These are phyloP conservation scores for Brenthis daphne DNA, from an alignment of 2,888 invertebrate species.

Conservation along the genomic window DNA sequence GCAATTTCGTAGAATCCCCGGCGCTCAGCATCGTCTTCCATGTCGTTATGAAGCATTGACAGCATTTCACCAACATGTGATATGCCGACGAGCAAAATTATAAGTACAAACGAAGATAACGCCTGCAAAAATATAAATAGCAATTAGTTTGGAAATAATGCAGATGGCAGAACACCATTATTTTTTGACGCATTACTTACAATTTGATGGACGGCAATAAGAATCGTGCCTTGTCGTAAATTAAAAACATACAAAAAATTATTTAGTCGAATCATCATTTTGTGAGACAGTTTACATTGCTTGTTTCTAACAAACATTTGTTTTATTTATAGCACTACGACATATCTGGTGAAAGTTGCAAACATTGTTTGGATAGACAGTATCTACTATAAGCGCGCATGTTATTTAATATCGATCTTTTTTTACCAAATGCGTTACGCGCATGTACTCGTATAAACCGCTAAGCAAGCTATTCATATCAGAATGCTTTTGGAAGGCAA, in stretches of 20 bases:
- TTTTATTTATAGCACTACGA: slow-evolving; percentile 53
- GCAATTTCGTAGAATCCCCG: slow-evolving; percentile 66
- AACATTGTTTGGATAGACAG: slow-evolving; percentile 61
- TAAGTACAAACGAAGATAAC: slow-evolving; percentile 72
- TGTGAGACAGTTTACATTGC: slow-evolving; percentile 69
- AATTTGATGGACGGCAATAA: slow-evolving; percentile 80
- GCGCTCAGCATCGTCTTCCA: slow-evolving; percentile 77
- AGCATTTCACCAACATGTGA: slow-evolving; percentile 77
- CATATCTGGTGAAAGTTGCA: slow-evolving; percentile 51
- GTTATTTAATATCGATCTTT: slow-evolving; percentile 65
- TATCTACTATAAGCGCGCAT: slow-evolving; percentile 56
- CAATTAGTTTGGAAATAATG: background rate
- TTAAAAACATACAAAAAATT: slow-evolving; percentile 78
- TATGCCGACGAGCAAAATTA: slow-evolving; percentile 74
- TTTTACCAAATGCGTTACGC: slow-evolving; percentile 54
- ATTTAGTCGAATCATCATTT: slow-evolving; percentile 73
- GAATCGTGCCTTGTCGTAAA: slow-evolving; percentile 79
- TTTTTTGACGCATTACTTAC: slow-evolving; percentile 57
- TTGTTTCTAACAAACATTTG: slow-evolving; percentile 74
- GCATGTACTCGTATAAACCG: slow-evolving; percentile 53
- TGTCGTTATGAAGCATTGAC: slow-evolving; percentile 74
- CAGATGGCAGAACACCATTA: background rate
- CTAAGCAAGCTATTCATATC: background rate
- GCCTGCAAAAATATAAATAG: slow-evolving; percentile 56
- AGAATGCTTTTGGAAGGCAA: background rate